A percentile compares a stretch with the other conserved stretches of the same genome.
These are phyloP conservation scores for Trachymyrmex septentrionalis DNA, from an alignment of 1,140 invertebrate species.

Conservation along the genomic window DNA sequence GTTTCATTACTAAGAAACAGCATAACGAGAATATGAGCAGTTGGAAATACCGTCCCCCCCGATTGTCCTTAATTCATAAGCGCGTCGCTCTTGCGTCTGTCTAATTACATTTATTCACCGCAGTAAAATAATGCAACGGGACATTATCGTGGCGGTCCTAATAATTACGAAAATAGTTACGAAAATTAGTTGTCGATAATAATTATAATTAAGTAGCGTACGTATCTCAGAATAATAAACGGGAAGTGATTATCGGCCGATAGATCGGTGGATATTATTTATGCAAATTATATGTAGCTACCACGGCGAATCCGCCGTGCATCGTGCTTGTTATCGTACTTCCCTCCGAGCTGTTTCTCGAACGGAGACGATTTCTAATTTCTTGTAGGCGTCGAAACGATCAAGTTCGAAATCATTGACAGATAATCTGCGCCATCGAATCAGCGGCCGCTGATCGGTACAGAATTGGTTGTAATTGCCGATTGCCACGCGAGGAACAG, in stretches of 20 bases:
- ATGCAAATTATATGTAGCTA: constrained; percentile 46
- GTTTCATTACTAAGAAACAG: constrained; percentile 28
- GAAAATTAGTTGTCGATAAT: constrained; percentile 46
- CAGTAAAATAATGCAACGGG: neutral
- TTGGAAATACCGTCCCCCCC: neutral
- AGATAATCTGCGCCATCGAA: constrained; percentile 31
- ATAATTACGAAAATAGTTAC: constrained; percentile 28
- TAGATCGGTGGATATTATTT: constrained; percentile 52
- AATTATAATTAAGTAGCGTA: constrained; percentile 46
- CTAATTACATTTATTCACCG: constrained; percentile 18
- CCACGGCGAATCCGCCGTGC: neutral
- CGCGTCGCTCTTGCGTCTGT: neutral
- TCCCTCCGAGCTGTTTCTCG: neutral
- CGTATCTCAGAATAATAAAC: constrained; percentile 37
- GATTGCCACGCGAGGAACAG: constrained; percentile 65
- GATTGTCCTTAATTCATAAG: constrained; percentile 8
- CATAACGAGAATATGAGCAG: neutral
- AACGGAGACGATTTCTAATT: constrained; percentile 57
- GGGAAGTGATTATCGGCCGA: constrained; percentile 34
- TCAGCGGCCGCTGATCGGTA: constrained; percentile 51
- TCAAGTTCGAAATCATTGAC: constrained; percentile 1
- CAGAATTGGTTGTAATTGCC: constrained; percentile 36
- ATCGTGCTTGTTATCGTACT: neutral
- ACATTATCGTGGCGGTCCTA: constrained; percentile 10
- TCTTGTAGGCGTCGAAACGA: neutral